A percentile compares a stretch with the other conserved stretches of the same genome.
phyloP scores from a whole-genome alignment of 2,113 vertebrate species.

The Carassius auratus region DNA sequence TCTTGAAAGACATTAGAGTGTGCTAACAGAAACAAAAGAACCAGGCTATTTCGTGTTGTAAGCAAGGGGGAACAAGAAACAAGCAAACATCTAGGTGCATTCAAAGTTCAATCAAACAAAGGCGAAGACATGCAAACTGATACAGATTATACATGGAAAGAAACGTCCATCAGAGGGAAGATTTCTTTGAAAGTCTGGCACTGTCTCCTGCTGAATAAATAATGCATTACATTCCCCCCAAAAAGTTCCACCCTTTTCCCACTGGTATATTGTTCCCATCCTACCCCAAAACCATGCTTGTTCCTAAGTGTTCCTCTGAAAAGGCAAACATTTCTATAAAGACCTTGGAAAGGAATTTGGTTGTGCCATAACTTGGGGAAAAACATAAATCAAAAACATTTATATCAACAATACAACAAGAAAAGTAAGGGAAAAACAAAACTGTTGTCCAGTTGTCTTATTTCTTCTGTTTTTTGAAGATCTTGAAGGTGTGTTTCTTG shows the following conservation, averaged over 20 bases:
- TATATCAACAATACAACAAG: constrained; percentile 20
- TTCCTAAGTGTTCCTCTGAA: constrained; percentile 64
- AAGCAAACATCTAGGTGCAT: constrained; percentile 77
- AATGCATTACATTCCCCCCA: constrained; percentile 70
- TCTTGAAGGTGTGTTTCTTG: constrained; percentile 97
- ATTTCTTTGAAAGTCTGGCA: constrained; percentile 68
- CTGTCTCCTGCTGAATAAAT: constrained; percentile 78
- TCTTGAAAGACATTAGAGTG: constrained; percentile 10
- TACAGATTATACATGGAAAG: constrained; percentile 63
- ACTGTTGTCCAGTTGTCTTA: constrained; percentile 70
- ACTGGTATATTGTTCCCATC: not conserved
- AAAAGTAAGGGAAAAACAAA: constrained; percentile 32
- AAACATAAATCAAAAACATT: constrained; percentile 50
- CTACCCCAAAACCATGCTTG: constrained; percentile 39
- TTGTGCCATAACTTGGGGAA: constrained; percentile 53
- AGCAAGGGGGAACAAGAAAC: constrained; percentile 70
- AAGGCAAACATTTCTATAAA: constrained; percentile 60
- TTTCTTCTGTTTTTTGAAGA: constrained; percentile 98
- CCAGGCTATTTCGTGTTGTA: constrained; percentile 52
- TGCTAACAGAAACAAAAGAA: constrained; percentile 60
- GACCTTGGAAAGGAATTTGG: constrained; percentile 57
- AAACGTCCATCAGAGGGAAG: constrained; percentile 58
- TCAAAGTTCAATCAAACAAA: constrained; percentile 74
- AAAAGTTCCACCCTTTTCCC: not conserved
- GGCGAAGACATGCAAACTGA: constrained; percentile 77